Percentiles rank a stretch among this genome's conserved stretches.
Conservation (phyloP, 2,888 invertebrate genomes). For the Himalopsyche kuldschensis region DNA sequence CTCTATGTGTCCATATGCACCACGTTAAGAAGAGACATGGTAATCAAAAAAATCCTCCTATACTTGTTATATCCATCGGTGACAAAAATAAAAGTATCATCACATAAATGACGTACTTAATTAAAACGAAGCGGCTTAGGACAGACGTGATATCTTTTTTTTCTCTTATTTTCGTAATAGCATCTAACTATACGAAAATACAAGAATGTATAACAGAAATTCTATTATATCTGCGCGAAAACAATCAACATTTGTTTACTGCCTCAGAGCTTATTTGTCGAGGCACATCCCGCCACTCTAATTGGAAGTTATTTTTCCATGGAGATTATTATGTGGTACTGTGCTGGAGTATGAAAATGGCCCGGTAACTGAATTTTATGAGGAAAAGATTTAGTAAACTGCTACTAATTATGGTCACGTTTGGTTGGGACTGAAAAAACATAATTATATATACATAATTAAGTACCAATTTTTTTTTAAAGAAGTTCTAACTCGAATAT, state of each 20-base stretch:
- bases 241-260: neutral
- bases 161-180: no score
- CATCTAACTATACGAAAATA: neutral
- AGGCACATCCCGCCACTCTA: constrained; percentile 1
- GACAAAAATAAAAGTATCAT: no score
- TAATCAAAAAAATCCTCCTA: no score
- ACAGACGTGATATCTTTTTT: no score
- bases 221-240: neutral
- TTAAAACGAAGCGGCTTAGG: no score
- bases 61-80: no score
- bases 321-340: constrained; percentile 6
- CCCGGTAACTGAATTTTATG: neutral
- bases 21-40: no score
- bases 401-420: neutral
- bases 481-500: no score
- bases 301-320: constrained; percentile 20
- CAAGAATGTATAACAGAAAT: neutral
- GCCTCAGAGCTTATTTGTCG: neutral
- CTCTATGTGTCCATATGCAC: no score
- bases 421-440: neutral
- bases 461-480: no score
- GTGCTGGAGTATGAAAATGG: neutral
- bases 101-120: no score
- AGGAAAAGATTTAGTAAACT: neutral
- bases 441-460: neutral